Evolutionary conservation across 1,140 invertebrate species (phyloP), one percentile per base, ranked within the genome.

Genomic region (Rhyzopertha dominica): DNA sequence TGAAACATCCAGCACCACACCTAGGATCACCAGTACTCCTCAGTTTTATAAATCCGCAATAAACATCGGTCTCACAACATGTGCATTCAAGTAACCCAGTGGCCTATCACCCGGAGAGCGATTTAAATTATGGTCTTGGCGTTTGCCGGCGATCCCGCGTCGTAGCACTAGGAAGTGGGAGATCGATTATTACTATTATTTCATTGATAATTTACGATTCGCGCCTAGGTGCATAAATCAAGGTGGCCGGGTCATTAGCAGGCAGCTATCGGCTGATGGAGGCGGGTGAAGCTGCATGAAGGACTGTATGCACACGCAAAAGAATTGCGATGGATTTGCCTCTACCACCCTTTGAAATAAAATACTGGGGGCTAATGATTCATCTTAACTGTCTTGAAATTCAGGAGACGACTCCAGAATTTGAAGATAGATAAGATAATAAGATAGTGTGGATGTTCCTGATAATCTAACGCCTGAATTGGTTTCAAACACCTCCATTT

Each of bases 61-160:
- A n/a, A 26, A 8, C 25, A n/a, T 8, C 25, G 25, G 25, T 26
- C n/a, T 35, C 10, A 35, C 22, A n/a, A n/a, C 35, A 20, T 32
- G 41, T 48, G 35, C 25, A 43, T 44, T 45, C 31, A 51, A 31
- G 41, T 53, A 49, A 53, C 50, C 50, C 50, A 53, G 50, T 53
- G 50, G 46, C 50, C 50, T 53, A 53, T 53, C 50, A 53, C 50
- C 50, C 30, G 36, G 36, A 47, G 50, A 49, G 41, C 47, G 49
- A 53, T 41, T 41, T 53, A 49, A 53, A 49, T 53, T 41, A 53
- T 48, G 16, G 28, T 38, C 44, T 24, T 43, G 49, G 43, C 49
- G 45, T 47, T 48, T 51, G 39, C 40, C 39, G 43, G 24, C 12
- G 42, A 17, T 40, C 37, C 42, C 39, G 30, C 43, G 37, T 46